Evolutionary conservation across 2,113 vertebrate genomes (phyloP).

Genomic region (Lophura nycthemera): DNA sequence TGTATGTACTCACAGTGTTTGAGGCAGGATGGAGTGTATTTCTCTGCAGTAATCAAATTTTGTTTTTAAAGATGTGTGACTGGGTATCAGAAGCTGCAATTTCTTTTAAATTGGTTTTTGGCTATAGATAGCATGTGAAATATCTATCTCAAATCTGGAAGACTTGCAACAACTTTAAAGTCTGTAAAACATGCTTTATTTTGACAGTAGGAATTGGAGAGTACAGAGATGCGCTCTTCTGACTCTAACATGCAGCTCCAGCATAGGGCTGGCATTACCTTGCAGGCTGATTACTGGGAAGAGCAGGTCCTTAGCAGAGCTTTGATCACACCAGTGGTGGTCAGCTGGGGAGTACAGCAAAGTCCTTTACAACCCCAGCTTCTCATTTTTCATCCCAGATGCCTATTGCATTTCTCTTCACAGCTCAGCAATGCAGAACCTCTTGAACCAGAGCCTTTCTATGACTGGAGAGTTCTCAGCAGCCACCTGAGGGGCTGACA

Average conservation of each 20-base stretch:
- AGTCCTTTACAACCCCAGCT: not conserved
- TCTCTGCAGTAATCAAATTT: not conserved
- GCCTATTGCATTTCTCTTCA: not conserved
- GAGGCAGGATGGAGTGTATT: not conserved
- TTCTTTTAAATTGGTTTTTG: not conserved
- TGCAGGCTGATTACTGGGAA: not conserved
- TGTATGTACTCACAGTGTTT: not conserved
- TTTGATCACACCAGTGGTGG: not conserved
- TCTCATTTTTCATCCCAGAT: not conserved
- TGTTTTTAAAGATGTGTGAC: not conserved
- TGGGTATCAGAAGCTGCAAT: not conserved
- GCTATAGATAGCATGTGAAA: not conserved
- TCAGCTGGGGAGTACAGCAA: not conserved
- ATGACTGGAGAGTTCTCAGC: rapidly evolving
- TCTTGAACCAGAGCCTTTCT: not conserved
- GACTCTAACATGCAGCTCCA: not conserved
- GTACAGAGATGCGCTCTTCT: not conserved
- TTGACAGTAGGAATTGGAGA: not conserved
- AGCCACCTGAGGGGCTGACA: not conserved
- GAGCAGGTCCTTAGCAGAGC: not conserved
- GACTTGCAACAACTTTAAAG: not conserved
- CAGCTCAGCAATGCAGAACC: not conserved
- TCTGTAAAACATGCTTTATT: not conserved
- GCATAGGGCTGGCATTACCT: not conserved
- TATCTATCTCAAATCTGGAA: not conserved